phyloP scores from a whole-genome alignment of 1,140 invertebrate genomes.

The Calliopsis andreniformis region DNA sequence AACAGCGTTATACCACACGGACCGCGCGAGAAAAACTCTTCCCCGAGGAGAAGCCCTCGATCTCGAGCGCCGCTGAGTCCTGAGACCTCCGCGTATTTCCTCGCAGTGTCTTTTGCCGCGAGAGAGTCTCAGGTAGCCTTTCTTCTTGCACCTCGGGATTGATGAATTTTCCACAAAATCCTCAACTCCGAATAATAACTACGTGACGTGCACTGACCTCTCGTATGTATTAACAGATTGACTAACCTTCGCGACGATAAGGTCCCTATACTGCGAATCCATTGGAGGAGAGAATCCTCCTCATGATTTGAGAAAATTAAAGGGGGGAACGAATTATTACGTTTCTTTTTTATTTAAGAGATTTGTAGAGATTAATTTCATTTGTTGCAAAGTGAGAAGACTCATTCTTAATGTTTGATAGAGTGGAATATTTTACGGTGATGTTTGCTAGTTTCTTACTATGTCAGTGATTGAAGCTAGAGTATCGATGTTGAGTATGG shows the following conservation, averaged over 20 bases:
- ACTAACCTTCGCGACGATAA: slow-evolving; percentile 29
- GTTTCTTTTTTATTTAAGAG: too few species aligned
- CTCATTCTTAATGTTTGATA: too few species aligned
- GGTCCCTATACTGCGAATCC: slow-evolving; percentile 29
- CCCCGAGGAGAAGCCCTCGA: not conserved
- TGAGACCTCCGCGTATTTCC: slow-evolving; percentile 54
- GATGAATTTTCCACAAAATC: slow-evolving; percentile 61
- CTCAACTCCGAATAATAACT: slow-evolving; percentile 72
- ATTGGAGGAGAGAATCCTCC: not conserved
- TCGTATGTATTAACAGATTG: slow-evolving; percentile 55
- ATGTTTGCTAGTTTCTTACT: slow-evolving; percentile 19
- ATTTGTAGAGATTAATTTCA: too few species aligned
- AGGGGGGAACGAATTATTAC: not conserved
- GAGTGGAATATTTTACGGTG: not conserved
- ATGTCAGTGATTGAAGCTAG: not conserved
- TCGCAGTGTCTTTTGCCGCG: slow-evolving; percentile 51
- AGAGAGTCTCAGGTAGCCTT: slow-evolving; percentile 57
- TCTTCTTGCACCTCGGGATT: slow-evolving; percentile 50
- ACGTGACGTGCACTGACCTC: slow-evolving; percentile 79
- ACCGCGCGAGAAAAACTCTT: slow-evolving; percentile 36
- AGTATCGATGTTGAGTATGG: slow-evolving; percentile 30
- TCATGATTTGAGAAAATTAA: not conserved
- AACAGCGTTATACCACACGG: slow-evolving; percentile 39
- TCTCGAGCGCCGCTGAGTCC: slow-evolving; percentile 8
- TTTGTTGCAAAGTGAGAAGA: not conserved